Evolutionary conservation across 2,888 invertebrate genomes (phyloP).

Genomic region (Drosophila infuscata): DNA sequence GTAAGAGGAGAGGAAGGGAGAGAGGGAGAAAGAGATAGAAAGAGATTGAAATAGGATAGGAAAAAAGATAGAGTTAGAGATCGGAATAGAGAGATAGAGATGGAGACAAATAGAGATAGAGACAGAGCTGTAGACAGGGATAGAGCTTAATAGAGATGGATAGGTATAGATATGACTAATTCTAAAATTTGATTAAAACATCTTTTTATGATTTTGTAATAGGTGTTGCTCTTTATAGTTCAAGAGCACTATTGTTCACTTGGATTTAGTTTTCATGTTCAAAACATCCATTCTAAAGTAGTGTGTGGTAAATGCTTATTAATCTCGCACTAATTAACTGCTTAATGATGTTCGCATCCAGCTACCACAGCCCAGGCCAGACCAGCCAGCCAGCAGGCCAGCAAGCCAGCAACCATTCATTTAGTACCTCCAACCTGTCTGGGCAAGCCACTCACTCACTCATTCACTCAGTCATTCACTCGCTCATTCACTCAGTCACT

Average conservation of each 20-base stretch:
- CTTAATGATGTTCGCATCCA: constrained; percentile 62
- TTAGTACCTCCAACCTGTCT: constrained; percentile 44
- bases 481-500: constrained; percentile 58
- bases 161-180: not conserved
- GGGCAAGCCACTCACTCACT: constrained; percentile 44
- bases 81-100: not conserved
- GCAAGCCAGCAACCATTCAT: constrained; percentile 15
- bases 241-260: not conserved
- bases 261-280: not conserved
- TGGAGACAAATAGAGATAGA: not conserved
- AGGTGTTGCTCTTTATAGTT: constrained; percentile 5
- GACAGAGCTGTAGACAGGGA: accelerated
- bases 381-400: not conserved
- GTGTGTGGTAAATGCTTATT: constrained; percentile 11
- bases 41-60: not conserved
- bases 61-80: not conserved
- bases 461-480: constrained; percentile 25
- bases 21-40: not conserved
- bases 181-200: not conserved
- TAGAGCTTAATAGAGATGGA: not conserved
- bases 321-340: constrained; percentile 45
- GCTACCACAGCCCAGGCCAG: constrained; percentile 23
- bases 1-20: not conserved
- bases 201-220: not conserved
- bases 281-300: constrained; percentile 43